Base-by-base conservation (phyloP, 2,113 vertebrate genomes). In the Anguilla japonica region DNA sequence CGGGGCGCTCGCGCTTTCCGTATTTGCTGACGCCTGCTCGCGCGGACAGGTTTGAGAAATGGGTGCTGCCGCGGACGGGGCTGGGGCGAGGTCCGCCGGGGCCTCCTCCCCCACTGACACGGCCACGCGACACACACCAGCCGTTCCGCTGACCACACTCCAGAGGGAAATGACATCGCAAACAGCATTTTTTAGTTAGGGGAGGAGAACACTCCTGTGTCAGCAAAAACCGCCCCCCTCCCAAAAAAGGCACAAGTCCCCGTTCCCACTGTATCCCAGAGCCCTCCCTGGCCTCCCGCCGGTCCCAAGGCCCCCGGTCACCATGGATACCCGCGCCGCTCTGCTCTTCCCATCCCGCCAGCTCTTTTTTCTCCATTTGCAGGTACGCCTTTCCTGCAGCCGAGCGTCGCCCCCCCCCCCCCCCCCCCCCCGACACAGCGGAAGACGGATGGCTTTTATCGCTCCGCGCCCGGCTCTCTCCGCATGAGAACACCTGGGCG, bases 391-490 rank as follows among this genome's bases (percentile, higher is more conserved):
- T n/a, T 75, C 26, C 71, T 75, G 71, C n/a, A 34, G 34, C 13
- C n/a, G 13, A n/a, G 80, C 13, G 80, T 26, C 41, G 46, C 41
- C 80, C 15, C 40, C 41, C 34, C 34, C 34, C 34, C 34, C 34
- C 0, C 34, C 34, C 34, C 34, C 34, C 34, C 34, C 34, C 34
- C 34, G 34, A 26, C 80, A 13, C 15, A 6, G 80, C 20, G 20
- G 41, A 83, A 83, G 81, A 83, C 26, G n/a, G 81, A 83, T 83
- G 46, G 50, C 13, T n/a, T 41, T 83, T 83, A 83, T 83, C 81
- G n/a, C 81, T 83, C 26, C 26, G 18, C n/a, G 81, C 81, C n/a
- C 26, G 14, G 81, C 26, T 53, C 81, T n/a, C 81, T 50, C 40
- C 18, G 40, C 81, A 41, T 3, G 41, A 16, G 41, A 6, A n/a